A percentile compares a stretch with the other conserved stretches of the same genome.
Conservation (phyloP, 2,113 vertebrate genomes). For the Peromyscus polionotus region DNA sequence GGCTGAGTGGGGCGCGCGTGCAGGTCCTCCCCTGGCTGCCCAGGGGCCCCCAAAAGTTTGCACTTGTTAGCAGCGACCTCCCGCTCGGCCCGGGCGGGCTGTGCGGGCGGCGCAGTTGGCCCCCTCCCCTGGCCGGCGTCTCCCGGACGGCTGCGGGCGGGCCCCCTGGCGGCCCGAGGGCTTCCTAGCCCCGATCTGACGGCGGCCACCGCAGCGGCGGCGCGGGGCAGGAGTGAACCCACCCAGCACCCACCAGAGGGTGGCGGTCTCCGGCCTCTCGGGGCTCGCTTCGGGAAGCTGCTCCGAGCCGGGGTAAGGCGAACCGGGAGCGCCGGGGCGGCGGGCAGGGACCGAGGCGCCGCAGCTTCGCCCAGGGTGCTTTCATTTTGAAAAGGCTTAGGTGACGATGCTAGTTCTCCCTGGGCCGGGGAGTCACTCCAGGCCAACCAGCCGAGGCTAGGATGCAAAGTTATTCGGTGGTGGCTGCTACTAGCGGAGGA, state of each 20-base stretch:
- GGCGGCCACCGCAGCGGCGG: constrained; percentile 45
- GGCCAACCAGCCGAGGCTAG: constrained; percentile 13
- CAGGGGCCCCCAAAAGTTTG: constrained; percentile 80
- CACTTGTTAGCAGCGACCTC: constrained; percentile 81
- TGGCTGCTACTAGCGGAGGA: constrained; percentile 39
- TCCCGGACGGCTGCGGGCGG: constrained; percentile 74
- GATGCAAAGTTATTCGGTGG: constrained; percentile 72
- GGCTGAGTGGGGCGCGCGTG: constrained; percentile 28
- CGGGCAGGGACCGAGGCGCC: not conserved
- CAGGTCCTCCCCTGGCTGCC: constrained; percentile 48
- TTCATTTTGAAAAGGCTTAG: constrained; percentile 68
- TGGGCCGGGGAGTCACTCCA: constrained; percentile 23
- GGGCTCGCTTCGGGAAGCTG: constrained; percentile 66
- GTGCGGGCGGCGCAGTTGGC: constrained; percentile 68
- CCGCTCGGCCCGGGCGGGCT: constrained; percentile 61
- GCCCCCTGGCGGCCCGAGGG: constrained; percentile 65
- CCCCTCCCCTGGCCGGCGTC: constrained; percentile 71
- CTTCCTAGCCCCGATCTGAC: constrained; percentile 64
- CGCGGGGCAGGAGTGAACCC: constrained; percentile 50
- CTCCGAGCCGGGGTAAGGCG: constrained; percentile 75
- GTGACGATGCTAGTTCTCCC: constrained; percentile 43
- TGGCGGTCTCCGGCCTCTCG: constrained; percentile 63
- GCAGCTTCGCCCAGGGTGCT: constrained; percentile 61
- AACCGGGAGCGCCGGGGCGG: constrained; percentile 37
- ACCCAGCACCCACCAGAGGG: constrained; percentile 62